These are phyloP conservation scores for Galbula dea DNA, from an alignment of 2,113 vertebrate genomes.

Conservation along the genomic window DNA sequence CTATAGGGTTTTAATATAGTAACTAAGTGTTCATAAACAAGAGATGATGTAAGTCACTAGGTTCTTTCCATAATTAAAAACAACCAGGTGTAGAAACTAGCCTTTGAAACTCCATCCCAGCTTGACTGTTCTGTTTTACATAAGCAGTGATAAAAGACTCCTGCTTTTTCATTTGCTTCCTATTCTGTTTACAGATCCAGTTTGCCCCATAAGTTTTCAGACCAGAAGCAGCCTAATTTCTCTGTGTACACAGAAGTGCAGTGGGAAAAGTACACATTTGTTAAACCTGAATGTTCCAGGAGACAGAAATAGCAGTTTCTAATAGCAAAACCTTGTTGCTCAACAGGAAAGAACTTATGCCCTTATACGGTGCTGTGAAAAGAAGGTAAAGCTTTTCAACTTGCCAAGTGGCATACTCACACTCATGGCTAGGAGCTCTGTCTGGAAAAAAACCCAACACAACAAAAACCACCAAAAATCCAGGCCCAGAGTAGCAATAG, in stretches of 20 bases:
- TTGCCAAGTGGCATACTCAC: constrained; percentile 23
- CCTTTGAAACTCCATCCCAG: not conserved
- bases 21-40: not conserved
- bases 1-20: not conserved
- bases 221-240: not conserved
- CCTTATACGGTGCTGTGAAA: constrained; percentile 50
- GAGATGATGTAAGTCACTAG: not conserved
- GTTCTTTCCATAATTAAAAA: not conserved
- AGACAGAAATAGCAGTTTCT: not conserved
- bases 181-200: not conserved
- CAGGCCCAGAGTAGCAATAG: constrained; percentile 52
- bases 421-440: constrained; percentile 2
- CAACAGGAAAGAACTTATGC: not conserved
- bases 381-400: constrained; percentile 33
- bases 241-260: not conserved
- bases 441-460: not conserved
- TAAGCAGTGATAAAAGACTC: not conserved
- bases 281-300: not conserved
- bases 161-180: not conserved
- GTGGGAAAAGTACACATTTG: not conserved
- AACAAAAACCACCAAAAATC: not conserved
- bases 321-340: constrained; percentile 24
- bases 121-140: not conserved
- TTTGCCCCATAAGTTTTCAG: not conserved
- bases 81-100: not conserved